These are phyloP conservation scores for Zaprionus ghesquierei DNA, from an alignment of 1,140 invertebrate genomes.

Conservation along the genomic window DNA sequence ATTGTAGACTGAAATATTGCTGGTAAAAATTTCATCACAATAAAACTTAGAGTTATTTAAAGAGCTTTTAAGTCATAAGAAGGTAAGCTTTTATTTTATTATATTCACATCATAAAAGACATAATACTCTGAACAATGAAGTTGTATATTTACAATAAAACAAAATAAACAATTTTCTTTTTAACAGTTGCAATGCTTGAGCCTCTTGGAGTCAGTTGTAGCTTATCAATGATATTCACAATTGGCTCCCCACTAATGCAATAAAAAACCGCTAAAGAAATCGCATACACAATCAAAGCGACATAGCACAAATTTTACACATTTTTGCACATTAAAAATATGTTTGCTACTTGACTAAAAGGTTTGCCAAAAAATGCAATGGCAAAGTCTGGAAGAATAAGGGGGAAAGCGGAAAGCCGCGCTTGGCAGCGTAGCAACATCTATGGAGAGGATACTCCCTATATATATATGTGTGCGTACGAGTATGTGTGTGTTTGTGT, in stretches of 20 bases:
- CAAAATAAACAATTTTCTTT: background rate
- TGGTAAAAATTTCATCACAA: too few relatives aligned
- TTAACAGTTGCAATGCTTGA: too few relatives aligned
- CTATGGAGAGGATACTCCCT: too few relatives aligned
- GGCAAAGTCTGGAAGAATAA: background rate
- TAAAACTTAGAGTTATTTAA: too few relatives aligned
- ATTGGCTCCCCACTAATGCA: background rate
- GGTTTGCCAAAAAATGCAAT: slow-evolving; percentile 22
- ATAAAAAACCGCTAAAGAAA: background rate
- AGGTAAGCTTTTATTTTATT: too few relatives aligned
- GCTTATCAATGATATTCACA: background rate
- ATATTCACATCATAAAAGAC: too few relatives aligned
- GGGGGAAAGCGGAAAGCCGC: slow-evolving; percentile 12
- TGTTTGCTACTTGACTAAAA: slow-evolving; percentile 46
- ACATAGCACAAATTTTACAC: slow-evolving; percentile 69
- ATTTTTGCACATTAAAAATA: slow-evolving; percentile 79
- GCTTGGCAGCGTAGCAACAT: slow-evolving; percentile 14
- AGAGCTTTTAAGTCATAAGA: too few relatives aligned
- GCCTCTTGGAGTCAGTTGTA: too few relatives aligned
- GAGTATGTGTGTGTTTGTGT: background rate
- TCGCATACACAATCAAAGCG: slow-evolving; percentile 65
- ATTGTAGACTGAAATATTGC: too few relatives aligned
- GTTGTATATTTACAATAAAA: too few relatives aligned
- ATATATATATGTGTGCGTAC: background rate
- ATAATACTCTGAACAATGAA: too few relatives aligned